These are phyloP conservation scores for Spheniscus mendiculus DNA, from an alignment of 2,113 vertebrate genomes.

Conservation along the genomic window DNA sequence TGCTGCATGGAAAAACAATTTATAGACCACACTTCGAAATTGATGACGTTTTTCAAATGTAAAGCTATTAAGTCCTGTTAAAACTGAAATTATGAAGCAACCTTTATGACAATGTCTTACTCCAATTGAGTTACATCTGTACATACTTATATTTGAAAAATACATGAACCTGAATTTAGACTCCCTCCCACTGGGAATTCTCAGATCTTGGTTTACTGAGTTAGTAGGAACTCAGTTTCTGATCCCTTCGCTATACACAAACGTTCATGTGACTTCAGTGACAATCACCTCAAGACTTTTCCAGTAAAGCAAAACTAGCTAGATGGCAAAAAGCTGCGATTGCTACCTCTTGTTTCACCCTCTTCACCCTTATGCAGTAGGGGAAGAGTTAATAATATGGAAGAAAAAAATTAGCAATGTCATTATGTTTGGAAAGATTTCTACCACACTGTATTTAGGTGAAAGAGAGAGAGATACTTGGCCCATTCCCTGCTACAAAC, in stretches of 20 bases:
- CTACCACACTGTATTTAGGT: neutral
- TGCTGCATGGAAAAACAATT: neutral
- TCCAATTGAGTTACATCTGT: neutral
- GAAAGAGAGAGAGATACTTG: neutral
- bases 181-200: neutral
- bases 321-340: neutral
- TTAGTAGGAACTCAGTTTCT: neutral
- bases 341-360: neutral
- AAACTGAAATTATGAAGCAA: neutral
- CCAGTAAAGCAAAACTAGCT: neutral
- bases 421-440: neutral
- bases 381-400: neutral
- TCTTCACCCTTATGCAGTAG: neutral
- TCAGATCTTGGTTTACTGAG: neutral
- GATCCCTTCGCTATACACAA: neutral
- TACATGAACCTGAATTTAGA: neutral
- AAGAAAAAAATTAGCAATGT: neutral
- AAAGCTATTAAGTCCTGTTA: neutral
- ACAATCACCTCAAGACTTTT: neutral
- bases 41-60: neutral
- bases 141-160: neutral
- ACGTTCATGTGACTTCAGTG: neutral
- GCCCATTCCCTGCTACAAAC: neutral
- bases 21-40: neutral
- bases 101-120: neutral